Conservation (phyloP, 2,888 invertebrate species). For the Eristalis pertinax region DNA sequence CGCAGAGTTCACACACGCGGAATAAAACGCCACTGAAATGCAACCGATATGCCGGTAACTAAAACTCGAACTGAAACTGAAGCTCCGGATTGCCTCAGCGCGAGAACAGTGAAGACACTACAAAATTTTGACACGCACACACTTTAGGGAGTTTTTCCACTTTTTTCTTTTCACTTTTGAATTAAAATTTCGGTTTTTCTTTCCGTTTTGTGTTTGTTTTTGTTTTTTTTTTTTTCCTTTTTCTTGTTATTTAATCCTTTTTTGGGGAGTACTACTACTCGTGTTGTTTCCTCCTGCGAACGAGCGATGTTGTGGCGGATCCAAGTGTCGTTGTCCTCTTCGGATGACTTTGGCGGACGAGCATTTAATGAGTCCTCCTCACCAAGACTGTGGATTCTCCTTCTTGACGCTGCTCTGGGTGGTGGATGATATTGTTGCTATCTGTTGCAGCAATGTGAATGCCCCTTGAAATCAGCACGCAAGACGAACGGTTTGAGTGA, state of each 20-base stretch:
- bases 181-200: constrained; percentile 1
- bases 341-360: constrained; percentile 31
- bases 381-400: not conserved
- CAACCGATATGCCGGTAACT: constrained; percentile 60
- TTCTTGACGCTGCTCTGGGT: not conserved
- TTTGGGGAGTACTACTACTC: not conserved
- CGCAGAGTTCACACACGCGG: constrained; percentile 3
- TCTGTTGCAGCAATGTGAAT: constrained; percentile 68
- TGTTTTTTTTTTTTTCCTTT: not conserved
- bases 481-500: not conserved
- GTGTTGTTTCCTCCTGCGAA: not conserved
- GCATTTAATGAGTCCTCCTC: constrained; percentile 17
- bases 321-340: constrained; percentile 35
- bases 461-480: constrained; percentile 48
- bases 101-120: constrained; percentile 1
- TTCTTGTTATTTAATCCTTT: constrained; percentile 10
- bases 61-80: constrained; percentile 42
- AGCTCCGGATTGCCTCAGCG: constrained; percentile 31
- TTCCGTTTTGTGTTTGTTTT: not conserved
- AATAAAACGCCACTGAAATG: not conserved
- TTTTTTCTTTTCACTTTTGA: not conserved
- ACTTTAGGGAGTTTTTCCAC: constrained; percentile 16
- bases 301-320: not conserved
- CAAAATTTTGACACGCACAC: constrained; percentile 54
- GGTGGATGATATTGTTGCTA: constrained; percentile 33